Percentiles rank a stretch among this genome's conserved stretches.
These are phyloP conservation scores for Leptinotarsa juncta DNA, from an alignment of 2,888 invertebrate species.

Conservation along the genomic window DNA sequence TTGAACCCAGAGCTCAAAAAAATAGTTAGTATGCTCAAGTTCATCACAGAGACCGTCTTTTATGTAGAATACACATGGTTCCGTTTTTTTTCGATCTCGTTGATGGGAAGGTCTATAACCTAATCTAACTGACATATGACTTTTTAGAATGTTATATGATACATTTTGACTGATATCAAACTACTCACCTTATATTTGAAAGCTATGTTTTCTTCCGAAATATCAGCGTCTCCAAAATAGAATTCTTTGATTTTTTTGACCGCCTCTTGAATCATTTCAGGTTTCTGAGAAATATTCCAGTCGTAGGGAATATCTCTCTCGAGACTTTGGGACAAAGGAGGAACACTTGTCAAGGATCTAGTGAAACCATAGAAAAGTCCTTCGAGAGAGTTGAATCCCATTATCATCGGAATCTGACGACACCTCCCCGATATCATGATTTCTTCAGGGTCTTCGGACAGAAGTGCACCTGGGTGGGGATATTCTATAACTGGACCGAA, in stretches of 20 bases:
- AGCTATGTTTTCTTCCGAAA: slow-evolving; percentile 61
- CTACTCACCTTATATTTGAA: slow-evolving; percentile 58
- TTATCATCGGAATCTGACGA: slow-evolving; percentile 61
- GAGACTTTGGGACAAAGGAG: slow-evolving; percentile 47
- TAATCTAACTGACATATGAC: too few species aligned
- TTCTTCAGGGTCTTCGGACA: slow-evolving; percentile 57
- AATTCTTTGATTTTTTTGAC: slow-evolving; percentile 63
- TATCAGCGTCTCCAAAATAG: slow-evolving; percentile 65
- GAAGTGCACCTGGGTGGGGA: slow-evolving; percentile 54
- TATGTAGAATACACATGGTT: too few species aligned
- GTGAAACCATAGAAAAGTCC: slow-evolving; percentile 59
- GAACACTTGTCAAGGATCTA: slow-evolving; percentile 44
- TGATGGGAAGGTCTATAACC: too few species aligned
- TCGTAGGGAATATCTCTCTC: slow-evolving; percentile 53
- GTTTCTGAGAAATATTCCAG: slow-evolving; percentile 51
- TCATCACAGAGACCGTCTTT: too few species aligned
- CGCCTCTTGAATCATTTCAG: slow-evolving; percentile 53
- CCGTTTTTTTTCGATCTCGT: too few species aligned
- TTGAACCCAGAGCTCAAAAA: too few species aligned
- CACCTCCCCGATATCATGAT: slow-evolving; percentile 57
- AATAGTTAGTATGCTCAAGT: too few species aligned
- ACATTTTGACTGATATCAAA: too few species aligned
- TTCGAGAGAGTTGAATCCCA: slow-evolving; percentile 61
- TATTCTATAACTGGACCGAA: slow-evolving; percentile 55
- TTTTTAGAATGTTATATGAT: too few species aligned